Conservation (phyloP, 2,797 vertebrate species). For the Lateolabrax maculatus region DNA sequence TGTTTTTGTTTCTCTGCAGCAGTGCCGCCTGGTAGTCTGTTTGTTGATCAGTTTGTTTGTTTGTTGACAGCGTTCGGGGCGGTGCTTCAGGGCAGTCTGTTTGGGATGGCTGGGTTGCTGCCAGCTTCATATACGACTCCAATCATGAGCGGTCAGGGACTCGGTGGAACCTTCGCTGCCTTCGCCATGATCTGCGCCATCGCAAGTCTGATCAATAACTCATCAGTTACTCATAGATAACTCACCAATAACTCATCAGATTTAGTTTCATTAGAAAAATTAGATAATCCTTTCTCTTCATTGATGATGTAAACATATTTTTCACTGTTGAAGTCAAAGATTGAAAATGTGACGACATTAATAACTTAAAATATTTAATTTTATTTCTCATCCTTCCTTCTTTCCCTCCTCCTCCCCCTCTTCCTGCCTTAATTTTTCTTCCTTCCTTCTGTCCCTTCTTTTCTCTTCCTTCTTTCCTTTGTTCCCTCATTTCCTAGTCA, state of each 20-base stretch:
- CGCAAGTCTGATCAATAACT: slow-evolving; percentile 81
- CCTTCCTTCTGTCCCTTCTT: neutral
- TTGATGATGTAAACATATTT: neutral
- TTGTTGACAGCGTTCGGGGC: slow-evolving; percentile 86
- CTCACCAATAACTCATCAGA: neutral
- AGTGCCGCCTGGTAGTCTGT: too few relatives aligned
- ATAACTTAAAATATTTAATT: too few relatives aligned
- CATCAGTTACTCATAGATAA: too few relatives aligned
- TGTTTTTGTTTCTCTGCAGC: neutral
- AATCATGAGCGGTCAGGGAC: slow-evolving; percentile 92
- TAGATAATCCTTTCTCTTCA: neutral
- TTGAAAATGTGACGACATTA: too few relatives aligned
- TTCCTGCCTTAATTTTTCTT: too few relatives aligned
- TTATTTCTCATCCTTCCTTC: neutral
- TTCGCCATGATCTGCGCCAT: slow-evolving; percentile 88
- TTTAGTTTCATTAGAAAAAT: neutral
- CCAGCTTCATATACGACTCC: slow-evolving; percentile 86
- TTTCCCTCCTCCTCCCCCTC: accelerated
- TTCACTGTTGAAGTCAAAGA: neutral
- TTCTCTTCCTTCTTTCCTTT: neutral
- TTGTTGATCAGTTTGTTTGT: neutral
- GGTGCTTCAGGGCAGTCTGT: slow-evolving; percentile 89
- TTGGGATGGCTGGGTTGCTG: slow-evolving; percentile 87
- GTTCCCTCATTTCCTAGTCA: neutral
- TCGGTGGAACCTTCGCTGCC: slow-evolving; percentile 90